Conservation (phyloP, 2,888 invertebrate species). For the Petrophora chlorosata region DNA sequence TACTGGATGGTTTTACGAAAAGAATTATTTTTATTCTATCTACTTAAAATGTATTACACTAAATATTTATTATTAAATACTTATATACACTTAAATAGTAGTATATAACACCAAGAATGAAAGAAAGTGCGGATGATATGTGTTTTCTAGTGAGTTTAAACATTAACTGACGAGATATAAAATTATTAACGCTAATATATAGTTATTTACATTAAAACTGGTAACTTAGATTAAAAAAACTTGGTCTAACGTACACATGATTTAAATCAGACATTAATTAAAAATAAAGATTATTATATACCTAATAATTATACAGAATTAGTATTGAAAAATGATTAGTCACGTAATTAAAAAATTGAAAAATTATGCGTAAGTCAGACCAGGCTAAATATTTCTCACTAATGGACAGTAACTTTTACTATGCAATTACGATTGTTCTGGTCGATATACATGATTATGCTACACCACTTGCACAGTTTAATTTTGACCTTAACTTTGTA, state of each 20-base stretch:
- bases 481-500: constrained; percentile 4
- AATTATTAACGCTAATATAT: constrained; percentile 64
- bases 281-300: background rate
- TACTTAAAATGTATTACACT: constrained; percentile 43
- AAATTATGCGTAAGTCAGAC: constrained; percentile 37
- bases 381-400: constrained; percentile 45
- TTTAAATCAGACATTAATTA: background rate
- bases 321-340: no score
- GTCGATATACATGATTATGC: constrained; percentile 45
- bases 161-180: constrained; percentile 61
- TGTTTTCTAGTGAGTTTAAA: constrained; percentile 69
- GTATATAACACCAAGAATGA: constrained; percentile 77
- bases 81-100: constrained; percentile 56
- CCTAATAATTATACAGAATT: no score
- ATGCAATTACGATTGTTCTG: constrained; percentile 50
- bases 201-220: constrained; percentile 54
- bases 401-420: constrained; percentile 59
- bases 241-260: constrained; percentile 36
- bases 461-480: constrained; percentile 15
- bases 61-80: constrained; percentile 39
- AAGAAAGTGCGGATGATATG: constrained; percentile 80
- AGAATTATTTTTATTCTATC: constrained; percentile 53
- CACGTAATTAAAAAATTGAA: constrained; percentile 3
- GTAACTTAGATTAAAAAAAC: constrained; percentile 46
- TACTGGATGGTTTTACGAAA: constrained; percentile 28